A percentile compares a stretch with the other conserved stretches of the same genome.
phyloP scores from a whole-genome alignment of 2,797 vertebrate species.

The Antrozous pallidus region DNA sequence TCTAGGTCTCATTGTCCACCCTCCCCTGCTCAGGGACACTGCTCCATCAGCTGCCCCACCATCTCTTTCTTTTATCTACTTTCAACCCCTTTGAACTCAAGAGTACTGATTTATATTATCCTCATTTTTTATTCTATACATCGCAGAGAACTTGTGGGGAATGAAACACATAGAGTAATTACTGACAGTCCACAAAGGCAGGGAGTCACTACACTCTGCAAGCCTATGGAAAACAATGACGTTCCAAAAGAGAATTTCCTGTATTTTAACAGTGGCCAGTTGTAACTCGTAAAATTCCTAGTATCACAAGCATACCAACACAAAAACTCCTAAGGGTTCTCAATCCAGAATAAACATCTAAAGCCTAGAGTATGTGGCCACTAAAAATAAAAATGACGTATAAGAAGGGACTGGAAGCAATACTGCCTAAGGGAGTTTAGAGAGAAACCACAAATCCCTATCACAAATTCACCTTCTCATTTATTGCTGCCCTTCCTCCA shows the following conservation, averaged over 20 bases:
- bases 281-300: background rate
- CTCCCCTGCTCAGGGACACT: background rate
- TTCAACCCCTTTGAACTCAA: background rate
- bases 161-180: background rate
- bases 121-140: background rate
- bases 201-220: background rate
- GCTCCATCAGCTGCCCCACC: background rate
- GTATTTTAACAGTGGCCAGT: background rate
- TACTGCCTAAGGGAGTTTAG: background rate
- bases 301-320: background rate
- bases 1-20: background rate
- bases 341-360: background rate
- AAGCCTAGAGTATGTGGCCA: background rate
- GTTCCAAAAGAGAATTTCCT: background rate
- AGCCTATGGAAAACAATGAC: background rate
- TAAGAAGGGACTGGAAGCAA: background rate
- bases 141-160: background rate
- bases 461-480: background rate
- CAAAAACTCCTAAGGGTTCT: background rate
- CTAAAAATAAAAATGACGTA: slow-evolving; percentile 9
- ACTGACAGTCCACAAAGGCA: background rate
- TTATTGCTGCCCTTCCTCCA: background rate
- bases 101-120: background rate
- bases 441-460: background rate
- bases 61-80: background rate